Conservation (phyloP, 2,888 invertebrate genomes). For the Platycheirus albimanus region DNA sequence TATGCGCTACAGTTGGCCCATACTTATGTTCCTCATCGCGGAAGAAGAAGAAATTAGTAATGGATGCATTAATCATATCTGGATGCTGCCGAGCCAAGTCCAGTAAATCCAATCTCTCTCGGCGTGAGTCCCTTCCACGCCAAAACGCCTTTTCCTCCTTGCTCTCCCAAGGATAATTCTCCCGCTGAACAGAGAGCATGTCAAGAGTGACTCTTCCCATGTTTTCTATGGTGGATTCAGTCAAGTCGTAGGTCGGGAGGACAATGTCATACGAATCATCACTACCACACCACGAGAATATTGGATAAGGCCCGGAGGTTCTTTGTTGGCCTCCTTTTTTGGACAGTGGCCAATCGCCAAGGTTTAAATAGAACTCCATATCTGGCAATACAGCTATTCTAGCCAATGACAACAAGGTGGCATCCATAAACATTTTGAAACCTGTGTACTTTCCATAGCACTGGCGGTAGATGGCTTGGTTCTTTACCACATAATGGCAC, state of each 20-base stretch:
- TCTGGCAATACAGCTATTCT: conserved; percentile 93
- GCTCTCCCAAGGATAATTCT: conserved; percentile 87
- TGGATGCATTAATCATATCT: conserved; percentile 93
- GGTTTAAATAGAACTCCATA: conserved; percentile 94
- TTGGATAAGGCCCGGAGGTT: conserved; percentile 86
- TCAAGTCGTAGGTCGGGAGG: conserved; percentile 97
- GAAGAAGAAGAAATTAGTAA: conserved; percentile 98
- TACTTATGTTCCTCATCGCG: conserved; percentile 91
- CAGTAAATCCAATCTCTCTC: conserved; percentile 91
- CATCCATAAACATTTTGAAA: conserved; percentile 97
- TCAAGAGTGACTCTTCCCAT: conserved; percentile 96
- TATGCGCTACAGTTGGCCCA: conserved; percentile 92
- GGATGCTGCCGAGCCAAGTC: conserved; percentile 89
- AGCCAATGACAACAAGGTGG: conserved; percentile 90
- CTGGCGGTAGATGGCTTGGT: conserved; percentile 91
- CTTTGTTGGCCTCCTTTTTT: conserved; percentile 82
- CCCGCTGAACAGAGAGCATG: conserved; percentile 94
- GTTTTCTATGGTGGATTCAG: conserved; percentile 94
- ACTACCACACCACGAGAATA: conserved; percentile 99
- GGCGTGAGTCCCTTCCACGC: conserved; percentile 96
- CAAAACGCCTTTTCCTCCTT: conserved; percentile 92
- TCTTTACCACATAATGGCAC: conserved; percentile 93
- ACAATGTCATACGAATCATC: conserved; percentile 93
- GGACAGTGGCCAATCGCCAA: conserved; percentile 97
- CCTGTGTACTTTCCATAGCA: conserved; percentile 98